phyloP scores from a whole-genome alignment of 92 coral and sea anemone genomes.

The Epizoanthus stellaris region DNA sequence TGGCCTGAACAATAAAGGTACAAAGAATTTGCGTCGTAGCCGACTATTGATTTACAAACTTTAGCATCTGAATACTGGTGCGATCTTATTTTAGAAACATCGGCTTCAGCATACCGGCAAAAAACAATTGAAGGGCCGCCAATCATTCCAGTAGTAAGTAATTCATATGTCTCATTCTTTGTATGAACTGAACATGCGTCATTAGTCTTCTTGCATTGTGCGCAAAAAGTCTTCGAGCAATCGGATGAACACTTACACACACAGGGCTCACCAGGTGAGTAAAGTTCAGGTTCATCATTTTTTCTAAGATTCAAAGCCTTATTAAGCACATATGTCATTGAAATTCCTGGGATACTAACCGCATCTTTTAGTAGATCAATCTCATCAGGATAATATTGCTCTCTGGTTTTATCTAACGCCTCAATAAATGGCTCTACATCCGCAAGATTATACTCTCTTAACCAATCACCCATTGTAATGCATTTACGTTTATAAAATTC shows the following conservation, averaged over 20 bases:
- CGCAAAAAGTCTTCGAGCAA: not conserved
- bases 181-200: not conserved
- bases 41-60: not conserved
- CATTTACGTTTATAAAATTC: constrained; percentile 8
- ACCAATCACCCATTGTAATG: not conserved
- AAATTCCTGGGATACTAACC: constrained; percentile 29
- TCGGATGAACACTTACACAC: not conserved
- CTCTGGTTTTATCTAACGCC: not conserved
- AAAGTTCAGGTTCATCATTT: not conserved
- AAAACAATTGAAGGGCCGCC: constrained; percentile 42
- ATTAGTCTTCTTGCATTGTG: not conserved
- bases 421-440: not conserved
- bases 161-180: constrained; percentile 34
- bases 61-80: constrained; percentile 9
- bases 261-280: constrained; percentile 22
- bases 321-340: constrained; percentile 23
- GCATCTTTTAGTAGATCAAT: constrained; percentile 51
- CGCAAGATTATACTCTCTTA: not conserved
- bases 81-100: constrained; percentile 21
- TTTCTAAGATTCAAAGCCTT: not conserved
- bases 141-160: constrained; percentile 37
- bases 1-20: constrained; percentile 15
- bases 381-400: not conserved
- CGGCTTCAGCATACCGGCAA: constrained; percentile 24
- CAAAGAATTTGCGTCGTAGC: constrained; percentile 17